Evolutionary conservation across 2,113 vertebrate species (phyloP).

Genomic region (Azemiops feae): DNA sequence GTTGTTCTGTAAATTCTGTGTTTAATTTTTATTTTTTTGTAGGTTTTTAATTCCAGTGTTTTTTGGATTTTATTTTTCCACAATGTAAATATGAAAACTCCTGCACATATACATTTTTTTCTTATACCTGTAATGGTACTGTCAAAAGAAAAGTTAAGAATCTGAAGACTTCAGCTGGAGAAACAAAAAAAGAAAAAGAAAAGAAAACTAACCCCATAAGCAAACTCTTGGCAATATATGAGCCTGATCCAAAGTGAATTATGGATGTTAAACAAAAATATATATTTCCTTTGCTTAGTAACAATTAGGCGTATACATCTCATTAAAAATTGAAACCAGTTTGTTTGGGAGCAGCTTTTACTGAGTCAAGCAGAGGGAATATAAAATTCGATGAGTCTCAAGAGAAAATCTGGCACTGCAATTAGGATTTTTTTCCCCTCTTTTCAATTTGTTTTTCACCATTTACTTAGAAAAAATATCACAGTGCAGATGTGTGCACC

Average conservation of each 20-base stretch:
- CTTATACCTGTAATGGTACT: background rate
- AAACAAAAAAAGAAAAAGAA: background rate
- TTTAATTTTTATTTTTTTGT: background rate
- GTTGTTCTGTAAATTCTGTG: no score
- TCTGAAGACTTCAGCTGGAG: background rate
- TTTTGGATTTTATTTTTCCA: background rate
- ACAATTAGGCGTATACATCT: background rate
- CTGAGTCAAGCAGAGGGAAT: background rate
- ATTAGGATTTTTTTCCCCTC: background rate
- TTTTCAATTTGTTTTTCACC: background rate
- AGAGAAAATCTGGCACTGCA: background rate
- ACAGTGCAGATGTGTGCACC: background rate
- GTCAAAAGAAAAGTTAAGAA: conserved; percentile 7
- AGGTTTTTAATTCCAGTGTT: background rate
- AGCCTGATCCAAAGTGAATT: background rate
- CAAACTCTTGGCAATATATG: background rate
- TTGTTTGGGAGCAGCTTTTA: conserved; percentile 6
- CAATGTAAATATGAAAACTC: background rate
- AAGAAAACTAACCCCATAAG: background rate
- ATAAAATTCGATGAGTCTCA: conserved; percentile 10
- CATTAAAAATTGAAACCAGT: conserved; percentile 4
- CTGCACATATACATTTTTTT: background rate
- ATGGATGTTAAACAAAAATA: background rate
- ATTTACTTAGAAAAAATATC: background rate
- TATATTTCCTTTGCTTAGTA: background rate